Conservation (phyloP, 2,113 vertebrate species). For the Phasianus colchicus region DNA sequence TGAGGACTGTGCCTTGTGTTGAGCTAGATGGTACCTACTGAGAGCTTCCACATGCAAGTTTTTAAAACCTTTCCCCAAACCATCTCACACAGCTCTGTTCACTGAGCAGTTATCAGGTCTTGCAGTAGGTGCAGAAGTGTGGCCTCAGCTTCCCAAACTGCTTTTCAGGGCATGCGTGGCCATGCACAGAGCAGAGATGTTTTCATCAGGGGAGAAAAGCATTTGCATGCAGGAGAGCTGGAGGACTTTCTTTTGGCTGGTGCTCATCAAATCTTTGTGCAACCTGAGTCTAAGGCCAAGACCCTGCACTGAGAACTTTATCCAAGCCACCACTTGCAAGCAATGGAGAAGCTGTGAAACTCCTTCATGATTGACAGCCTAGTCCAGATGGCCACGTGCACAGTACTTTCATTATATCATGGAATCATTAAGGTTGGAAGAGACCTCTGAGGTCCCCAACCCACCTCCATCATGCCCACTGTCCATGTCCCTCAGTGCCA, state of each 20-base stretch:
- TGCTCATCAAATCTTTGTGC: neutral
- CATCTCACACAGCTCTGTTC: neutral
- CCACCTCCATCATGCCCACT: too few relatives aligned
- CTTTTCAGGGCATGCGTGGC: neutral
- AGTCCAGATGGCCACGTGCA: neutral
- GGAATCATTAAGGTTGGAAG: too few relatives aligned
- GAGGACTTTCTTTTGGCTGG: neutral
- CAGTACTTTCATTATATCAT: neutral
- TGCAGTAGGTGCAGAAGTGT: neutral
- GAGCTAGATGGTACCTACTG: neutral
- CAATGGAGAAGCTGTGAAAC: neutral
- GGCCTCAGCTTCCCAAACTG: neutral
- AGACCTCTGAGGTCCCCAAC: too few relatives aligned
- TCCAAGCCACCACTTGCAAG: neutral
- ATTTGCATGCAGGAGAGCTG: neutral
- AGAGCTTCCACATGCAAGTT: rapidly evolving
- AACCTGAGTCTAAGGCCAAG: neutral
- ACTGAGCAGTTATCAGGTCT: neutral
- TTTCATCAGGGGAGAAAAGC: neutral
- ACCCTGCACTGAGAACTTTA: neutral
- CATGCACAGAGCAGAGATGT: rapidly evolving
- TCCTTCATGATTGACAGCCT: neutral
- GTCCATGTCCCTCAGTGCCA: too few relatives aligned
- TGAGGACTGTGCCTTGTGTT: neutral
- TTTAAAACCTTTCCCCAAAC: rapidly evolving